Conservation (phyloP, 2,797 vertebrate genomes). For the Nothura maculosa region DNA sequence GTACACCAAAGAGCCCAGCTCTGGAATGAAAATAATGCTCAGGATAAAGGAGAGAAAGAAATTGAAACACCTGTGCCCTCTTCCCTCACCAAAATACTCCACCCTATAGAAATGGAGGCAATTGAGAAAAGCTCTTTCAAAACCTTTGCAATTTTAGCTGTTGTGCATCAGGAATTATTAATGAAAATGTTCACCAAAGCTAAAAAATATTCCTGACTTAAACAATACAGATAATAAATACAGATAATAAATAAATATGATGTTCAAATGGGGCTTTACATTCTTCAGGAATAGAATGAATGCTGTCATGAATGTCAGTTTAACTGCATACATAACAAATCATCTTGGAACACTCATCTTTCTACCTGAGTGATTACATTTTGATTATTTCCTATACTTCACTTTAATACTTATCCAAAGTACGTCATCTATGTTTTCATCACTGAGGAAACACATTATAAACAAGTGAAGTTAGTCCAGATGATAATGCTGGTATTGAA, state of each 20-base stretch:
- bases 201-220: not conserved
- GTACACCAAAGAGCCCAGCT: not conserved
- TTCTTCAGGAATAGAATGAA: not conserved
- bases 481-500: not conserved
- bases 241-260: not conserved
- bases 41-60: not conserved
- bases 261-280: not conserved
- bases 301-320: not conserved
- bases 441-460: constrained; percentile 44
- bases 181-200: not conserved
- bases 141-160: not conserved
- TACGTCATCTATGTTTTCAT: constrained; percentile 19
- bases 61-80: no score
- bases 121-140: not conserved
- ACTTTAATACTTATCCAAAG: constrained; percentile 57
- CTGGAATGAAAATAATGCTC: not conserved
- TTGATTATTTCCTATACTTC: constrained; percentile 21
- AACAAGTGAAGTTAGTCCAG: constrained; percentile 55
- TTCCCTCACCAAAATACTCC: not conserved
- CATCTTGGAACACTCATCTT: not conserved
- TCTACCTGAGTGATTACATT: not conserved
- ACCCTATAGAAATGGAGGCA: not conserved
- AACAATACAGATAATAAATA: not conserved
- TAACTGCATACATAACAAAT: not conserved
- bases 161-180: not conserved